These are phyloP conservation scores for Gasteruption jaculator DNA, from an alignment of 2,888 invertebrate genomes.

Conservation along the genomic window DNA sequence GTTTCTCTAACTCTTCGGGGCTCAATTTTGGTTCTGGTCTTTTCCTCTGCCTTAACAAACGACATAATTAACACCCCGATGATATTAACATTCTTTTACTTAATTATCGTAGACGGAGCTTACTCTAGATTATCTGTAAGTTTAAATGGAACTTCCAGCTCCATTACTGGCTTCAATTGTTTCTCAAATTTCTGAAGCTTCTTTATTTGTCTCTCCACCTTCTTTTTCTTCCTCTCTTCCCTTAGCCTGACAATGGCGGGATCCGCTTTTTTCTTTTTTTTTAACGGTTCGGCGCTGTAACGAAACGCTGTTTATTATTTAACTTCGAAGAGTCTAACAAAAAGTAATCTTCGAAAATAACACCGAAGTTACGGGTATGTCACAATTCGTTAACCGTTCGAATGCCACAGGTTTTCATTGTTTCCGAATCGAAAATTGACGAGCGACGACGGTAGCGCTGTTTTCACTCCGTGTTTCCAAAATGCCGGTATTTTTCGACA, in stretches of 20 bases:
- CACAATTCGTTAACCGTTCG: no score
- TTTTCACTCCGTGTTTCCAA: no score
- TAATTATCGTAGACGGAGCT: no score
- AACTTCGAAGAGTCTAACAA: no score
- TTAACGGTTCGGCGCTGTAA: conserved; percentile 79
- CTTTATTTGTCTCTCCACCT: conserved; percentile 82
- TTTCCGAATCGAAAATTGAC: no score
- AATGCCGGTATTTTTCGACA: no score
- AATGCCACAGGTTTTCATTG: no score
- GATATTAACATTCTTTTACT: no score
- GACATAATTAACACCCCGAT: conserved; percentile 15
- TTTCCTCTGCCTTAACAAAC: conserved; percentile 52
- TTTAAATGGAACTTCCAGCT: conserved; percentile 70
- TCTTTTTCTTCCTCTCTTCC: conserved; percentile 77
- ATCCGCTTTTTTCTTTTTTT: conserved; percentile 84
- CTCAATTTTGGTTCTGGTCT: conserved; percentile 55
- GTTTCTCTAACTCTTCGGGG: conserved; percentile 60
- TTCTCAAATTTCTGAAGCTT: conserved; percentile 74
- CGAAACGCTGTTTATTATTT: no score
- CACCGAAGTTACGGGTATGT: no score
- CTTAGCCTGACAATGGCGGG: conserved; percentile 74
- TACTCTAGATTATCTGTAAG: conserved; percentile 65
- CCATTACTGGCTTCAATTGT: conserved; percentile 87
- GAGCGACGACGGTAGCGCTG: no score
- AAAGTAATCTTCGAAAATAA: no score